Conservation (phyloP, 2,113 vertebrate species). For the Grammomys dolichurus region DNA sequence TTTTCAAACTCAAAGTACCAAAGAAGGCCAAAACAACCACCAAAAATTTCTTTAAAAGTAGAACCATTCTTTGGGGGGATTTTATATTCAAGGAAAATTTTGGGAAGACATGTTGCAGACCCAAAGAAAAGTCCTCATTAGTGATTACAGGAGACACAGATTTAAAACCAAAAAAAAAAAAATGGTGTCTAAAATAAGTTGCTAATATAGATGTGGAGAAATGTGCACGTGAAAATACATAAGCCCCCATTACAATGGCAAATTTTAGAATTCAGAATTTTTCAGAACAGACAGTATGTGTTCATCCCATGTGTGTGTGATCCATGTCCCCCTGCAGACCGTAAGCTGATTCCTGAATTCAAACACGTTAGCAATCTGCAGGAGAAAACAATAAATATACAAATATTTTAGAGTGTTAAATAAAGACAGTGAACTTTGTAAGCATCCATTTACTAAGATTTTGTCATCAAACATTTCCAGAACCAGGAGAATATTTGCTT, state of each 20-base stretch:
- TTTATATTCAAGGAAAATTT: conserved; percentile 3
- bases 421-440: not conserved
- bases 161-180: not conserved
- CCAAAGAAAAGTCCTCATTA: not conserved
- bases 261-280: conserved; percentile 24
- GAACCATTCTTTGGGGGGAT: not conserved
- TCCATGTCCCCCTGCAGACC: too few relatives aligned
- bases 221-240: not conserved
- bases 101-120: not conserved
- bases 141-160: not conserved
- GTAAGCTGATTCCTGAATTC: not conserved
- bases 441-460: not conserved
- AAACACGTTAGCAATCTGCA: not conserved
- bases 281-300: not conserved
- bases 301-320: not conserved
- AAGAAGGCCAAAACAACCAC: not conserved
- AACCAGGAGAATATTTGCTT: not conserved
- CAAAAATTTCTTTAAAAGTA: not conserved
- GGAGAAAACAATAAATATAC: not conserved
- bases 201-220: not conserved
- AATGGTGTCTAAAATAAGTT: not conserved
- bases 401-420: not conserved
- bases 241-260: not conserved
- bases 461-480: not conserved
- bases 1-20: conserved; percentile 51